These are phyloP conservation scores for Trichoplusia ni DNA, from an alignment of 1,140 invertebrate genomes.

Conservation along the genomic window DNA sequence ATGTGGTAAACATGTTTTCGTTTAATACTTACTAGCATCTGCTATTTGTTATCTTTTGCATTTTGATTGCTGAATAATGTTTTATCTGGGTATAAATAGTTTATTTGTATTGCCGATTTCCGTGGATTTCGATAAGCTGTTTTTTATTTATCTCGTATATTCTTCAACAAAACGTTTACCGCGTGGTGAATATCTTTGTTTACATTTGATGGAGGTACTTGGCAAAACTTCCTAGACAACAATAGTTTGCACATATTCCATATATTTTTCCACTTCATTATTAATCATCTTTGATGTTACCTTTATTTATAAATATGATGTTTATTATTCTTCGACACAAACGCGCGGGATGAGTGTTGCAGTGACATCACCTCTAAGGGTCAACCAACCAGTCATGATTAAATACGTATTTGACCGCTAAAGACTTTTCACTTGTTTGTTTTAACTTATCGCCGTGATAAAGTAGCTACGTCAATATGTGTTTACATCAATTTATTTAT, in stretches of 20 bases:
- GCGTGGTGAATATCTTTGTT: too few relatives aligned
- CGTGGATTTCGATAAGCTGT: neutral
- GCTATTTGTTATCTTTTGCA: neutral
- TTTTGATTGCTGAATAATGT: neutral
- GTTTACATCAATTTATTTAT: constrained; percentile 17
- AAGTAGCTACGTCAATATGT: constrained; percentile 30
- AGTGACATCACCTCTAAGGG: constrained; percentile 33
- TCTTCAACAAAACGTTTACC: too few relatives aligned
- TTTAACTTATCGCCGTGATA: constrained; percentile 26
- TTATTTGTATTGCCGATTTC: neutral
- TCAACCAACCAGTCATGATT: constrained; percentile 23
- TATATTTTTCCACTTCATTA: constrained; percentile 4
- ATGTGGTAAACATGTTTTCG: constrained; percentile 32
- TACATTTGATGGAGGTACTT: too few relatives aligned
- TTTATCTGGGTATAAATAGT: neutral
- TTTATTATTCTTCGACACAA: constrained; percentile 19
- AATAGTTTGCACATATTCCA: neutral
- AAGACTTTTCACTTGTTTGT: constrained; percentile 36
- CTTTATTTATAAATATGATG: constrained; percentile 24
- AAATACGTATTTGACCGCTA: constrained; percentile 17
- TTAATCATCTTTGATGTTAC: constrained; percentile 9
- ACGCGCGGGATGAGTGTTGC: constrained; percentile 12
- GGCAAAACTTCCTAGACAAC: neutral
- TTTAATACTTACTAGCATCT: constrained; percentile 2
- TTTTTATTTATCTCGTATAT: too few relatives aligned